Evolutionary conservation across 1,140 invertebrate species (phyloP), one percentile per base, ranked within the genome.

Genomic region (Myzus persicae): DNA sequence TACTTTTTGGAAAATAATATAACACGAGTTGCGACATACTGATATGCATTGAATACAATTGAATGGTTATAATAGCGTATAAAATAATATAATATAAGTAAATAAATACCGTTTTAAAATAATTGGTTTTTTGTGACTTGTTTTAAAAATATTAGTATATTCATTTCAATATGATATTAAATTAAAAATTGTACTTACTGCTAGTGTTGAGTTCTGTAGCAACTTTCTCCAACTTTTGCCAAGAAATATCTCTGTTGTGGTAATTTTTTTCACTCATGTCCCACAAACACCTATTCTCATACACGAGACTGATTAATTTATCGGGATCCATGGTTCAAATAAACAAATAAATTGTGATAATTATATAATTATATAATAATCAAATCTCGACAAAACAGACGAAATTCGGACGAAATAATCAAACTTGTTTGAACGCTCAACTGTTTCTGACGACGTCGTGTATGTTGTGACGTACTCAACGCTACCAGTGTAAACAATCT

Each of bases 231-330:
- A 38, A 82, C 81, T 82, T 82, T 82, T 82, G 81, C 22, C 38
- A 38, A 40, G 81, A 82, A 82, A 82, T 82, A 82, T 82, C 81
- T 82, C 38, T 85, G 82, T 44, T 44, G 26, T 44, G 82, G 26
- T 85, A 85, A 85, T 85, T 85, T 85, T 85, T 42, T 24, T 85
- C 82, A 85, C n/a, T n/a, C n/a, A n/a, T n/a, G n/a, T n/a, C n/a
- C n/a, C n/a, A n/a, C n/a, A n/a, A n/a, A n/a, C n/a, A n/a, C n/a
- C n/a, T n/a, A n/a, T n/a, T n/a, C n/a, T n/a, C n/a, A n/a, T n/a
- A n/a, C n/a, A n/a, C n/a, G n/a, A n/a, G n/a, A n/a, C n/a, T n/a
- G n/a, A n/a, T n/a, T n/a, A n/a, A n/a, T n/a, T n/a, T n/a, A n/a
- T n/a, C n/a, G n/a, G n/a, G n/a, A n/a, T n/a, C n/a, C n/a, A n/a